Percentiles rank a stretch among this genome's conserved stretches.
phyloP scores from a whole-genome alignment of 1,140 invertebrate genomes.

The Mercenaria mercenaria region DNA sequence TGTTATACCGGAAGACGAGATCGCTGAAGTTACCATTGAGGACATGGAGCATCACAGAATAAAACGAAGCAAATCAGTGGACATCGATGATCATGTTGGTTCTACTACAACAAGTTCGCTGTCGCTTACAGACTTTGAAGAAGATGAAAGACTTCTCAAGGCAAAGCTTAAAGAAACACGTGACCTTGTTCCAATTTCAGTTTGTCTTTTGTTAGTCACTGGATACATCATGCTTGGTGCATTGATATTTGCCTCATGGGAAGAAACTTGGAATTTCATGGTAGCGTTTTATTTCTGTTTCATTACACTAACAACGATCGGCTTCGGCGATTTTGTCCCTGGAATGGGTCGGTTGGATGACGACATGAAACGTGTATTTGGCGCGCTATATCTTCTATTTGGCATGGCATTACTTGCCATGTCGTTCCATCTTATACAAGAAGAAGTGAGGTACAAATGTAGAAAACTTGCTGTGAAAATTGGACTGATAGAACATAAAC shows the following conservation, averaged over 20 bases:
- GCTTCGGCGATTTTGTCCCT: slow-evolving; percentile 92
- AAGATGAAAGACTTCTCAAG: slow-evolving; percentile 43
- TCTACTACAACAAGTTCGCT: background rate
- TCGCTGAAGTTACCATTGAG: slow-evolving; percentile 4
- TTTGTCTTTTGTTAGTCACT: slow-evolving; percentile 80
- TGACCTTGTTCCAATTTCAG: slow-evolving; percentile 81
- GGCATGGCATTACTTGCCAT: slow-evolving; percentile 96
- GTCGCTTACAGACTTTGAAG: slow-evolving; percentile 48
- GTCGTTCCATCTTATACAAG: slow-evolving; percentile 96
- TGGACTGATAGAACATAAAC: slow-evolving; percentile 73
- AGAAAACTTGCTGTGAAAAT: slow-evolving; percentile 86
- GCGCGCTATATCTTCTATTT: slow-evolving; percentile 92
- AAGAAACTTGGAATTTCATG: slow-evolving; percentile 90
- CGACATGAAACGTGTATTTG: slow-evolving; percentile 72
- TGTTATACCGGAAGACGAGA: slow-evolving; percentile 40
- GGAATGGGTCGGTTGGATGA: slow-evolving; percentile 68
- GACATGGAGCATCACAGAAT: background rate
- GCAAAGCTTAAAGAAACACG: slow-evolving; percentile 42
- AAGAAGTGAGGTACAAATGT: slow-evolving; percentile 93
- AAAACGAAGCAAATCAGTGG: background rate
- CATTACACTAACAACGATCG: slow-evolving; percentile 91
- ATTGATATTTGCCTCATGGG: slow-evolving; percentile 81
- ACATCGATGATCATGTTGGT: background rate
- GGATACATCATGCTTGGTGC: slow-evolving; percentile 83
- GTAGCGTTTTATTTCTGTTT: slow-evolving; percentile 98